A percentile compares a stretch with the other conserved stretches of the same genome.
These are phyloP conservation scores for Piliocolobus tephrosceles DNA, from an alignment of 2,113 vertebrate species.

Conservation along the genomic window DNA sequence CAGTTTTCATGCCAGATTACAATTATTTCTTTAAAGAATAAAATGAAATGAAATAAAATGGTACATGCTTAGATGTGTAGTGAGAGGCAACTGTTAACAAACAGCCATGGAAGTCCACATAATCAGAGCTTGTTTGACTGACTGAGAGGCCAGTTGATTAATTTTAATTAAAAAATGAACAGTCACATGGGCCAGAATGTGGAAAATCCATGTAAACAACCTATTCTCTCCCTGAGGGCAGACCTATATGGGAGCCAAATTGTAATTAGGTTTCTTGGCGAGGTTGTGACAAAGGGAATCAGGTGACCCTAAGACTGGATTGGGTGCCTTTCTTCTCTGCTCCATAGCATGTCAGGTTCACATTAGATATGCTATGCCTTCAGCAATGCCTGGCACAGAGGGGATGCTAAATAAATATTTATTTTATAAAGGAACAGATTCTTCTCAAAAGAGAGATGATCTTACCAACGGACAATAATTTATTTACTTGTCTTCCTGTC, in stretches of 20 bases:
- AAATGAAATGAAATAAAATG: background rate
- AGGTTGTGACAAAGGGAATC: conserved; percentile 18
- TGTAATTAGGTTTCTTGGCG: conserved; percentile 40
- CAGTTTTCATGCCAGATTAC: background rate
- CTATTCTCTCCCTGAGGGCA: conserved; percentile 7
- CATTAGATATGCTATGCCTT: background rate
- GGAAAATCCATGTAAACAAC: conserved; percentile 24
- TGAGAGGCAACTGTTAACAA: background rate
- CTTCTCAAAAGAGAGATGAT: background rate
- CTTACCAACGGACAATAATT: background rate
- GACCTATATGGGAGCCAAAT: conserved; percentile 13
- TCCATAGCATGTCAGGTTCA: background rate
- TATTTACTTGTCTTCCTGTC: background rate
- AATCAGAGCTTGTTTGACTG: background rate
- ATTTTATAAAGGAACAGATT: background rate
- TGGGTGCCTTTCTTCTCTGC: background rate
- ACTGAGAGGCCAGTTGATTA: background rate
- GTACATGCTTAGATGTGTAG: background rate
- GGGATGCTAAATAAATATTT: background rate
- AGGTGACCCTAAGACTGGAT: background rate
- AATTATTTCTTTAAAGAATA: background rate
- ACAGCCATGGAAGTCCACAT: background rate
- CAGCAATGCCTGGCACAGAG: background rate
- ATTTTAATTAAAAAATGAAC: conserved; percentile 66
- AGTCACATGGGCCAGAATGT: conserved; percentile 34